These are phyloP conservation scores for Crepidodera aurea DNA, from an alignment of 2,888 invertebrate species.

Conservation along the genomic window DNA sequence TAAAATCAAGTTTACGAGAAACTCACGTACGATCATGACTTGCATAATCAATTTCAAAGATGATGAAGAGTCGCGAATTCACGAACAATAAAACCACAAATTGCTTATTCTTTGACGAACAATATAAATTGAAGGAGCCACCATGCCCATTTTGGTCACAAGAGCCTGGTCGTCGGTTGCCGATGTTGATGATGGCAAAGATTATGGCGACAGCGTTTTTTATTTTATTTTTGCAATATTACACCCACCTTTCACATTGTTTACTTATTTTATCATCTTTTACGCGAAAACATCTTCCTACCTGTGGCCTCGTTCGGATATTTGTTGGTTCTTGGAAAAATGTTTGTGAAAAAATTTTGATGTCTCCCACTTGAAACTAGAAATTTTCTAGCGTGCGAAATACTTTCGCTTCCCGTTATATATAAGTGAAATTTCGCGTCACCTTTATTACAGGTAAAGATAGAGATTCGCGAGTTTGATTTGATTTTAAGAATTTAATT, in stretches of 20 bases:
- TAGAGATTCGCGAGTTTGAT: no score
- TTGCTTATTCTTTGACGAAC: conserved; percentile 18
- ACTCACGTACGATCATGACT: no score
- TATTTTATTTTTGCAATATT: background rate
- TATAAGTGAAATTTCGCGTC: no score
- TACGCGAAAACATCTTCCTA: background rate
- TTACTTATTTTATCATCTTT: background rate
- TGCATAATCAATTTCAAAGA: conserved; percentile 10
- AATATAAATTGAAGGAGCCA: conserved; percentile 16
- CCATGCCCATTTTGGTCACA: conserved; percentile 15
- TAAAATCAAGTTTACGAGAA: no score
- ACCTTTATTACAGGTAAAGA: no score
- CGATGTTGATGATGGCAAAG: background rate
- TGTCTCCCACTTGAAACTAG: no score
- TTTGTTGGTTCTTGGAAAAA: background rate
- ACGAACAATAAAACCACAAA: conserved; percentile 18
- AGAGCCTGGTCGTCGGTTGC: background rate
- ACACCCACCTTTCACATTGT: background rate
- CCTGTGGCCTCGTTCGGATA: background rate
- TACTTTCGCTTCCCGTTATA: no score
- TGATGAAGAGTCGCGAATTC: conserved; percentile 15
- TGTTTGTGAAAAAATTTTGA: background rate
- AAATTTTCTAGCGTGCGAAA: no score
- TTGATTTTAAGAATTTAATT: no score
- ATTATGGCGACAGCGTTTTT: background rate